Percentiles rank a stretch among this genome's conserved stretches.
These are phyloP conservation scores for Anabacerthia variegaticeps DNA, from an alignment of 2,797 vertebrate genomes.

Conservation along the genomic window DNA sequence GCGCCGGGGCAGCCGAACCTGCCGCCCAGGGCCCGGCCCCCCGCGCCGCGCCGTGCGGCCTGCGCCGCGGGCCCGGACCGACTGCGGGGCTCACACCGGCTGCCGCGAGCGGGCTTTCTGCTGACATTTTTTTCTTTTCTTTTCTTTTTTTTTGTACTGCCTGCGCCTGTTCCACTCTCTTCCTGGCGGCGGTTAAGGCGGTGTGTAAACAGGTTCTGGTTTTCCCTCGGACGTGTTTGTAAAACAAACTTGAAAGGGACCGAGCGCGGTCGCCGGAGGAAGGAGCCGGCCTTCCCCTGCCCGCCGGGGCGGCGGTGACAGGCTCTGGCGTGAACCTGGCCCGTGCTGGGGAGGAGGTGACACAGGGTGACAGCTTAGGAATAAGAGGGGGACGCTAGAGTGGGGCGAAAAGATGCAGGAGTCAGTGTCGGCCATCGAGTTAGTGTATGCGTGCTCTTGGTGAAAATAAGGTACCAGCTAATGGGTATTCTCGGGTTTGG, in stretches of 20 bases:
- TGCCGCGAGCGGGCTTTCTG: neutral
- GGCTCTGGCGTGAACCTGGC: neutral
- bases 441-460: neutral
- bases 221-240: neutral
- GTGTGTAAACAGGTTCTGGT: neutral
- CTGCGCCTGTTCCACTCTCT: neutral
- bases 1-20: neutral
- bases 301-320: neutral
- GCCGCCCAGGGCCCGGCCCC: neutral
- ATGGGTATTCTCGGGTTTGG: neutral
- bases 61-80: neutral
- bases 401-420: neutral
- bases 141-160: no score
- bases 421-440: neutral
- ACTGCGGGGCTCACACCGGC: no score
- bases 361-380: neutral
- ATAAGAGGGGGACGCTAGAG: neutral
- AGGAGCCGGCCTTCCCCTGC: neutral
- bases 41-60: neutral
- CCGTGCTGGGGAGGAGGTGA: neutral
- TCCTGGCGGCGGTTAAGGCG: neutral
- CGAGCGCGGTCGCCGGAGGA: neutral
- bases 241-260: constrained; percentile 27
- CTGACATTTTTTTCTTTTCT: no score
- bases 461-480: neutral